Evolutionary conservation across 2,888 invertebrate genomes (phyloP), one percentile per base, ranked within the genome.

Genomic region (Sesia bembeciformis): DNA sequence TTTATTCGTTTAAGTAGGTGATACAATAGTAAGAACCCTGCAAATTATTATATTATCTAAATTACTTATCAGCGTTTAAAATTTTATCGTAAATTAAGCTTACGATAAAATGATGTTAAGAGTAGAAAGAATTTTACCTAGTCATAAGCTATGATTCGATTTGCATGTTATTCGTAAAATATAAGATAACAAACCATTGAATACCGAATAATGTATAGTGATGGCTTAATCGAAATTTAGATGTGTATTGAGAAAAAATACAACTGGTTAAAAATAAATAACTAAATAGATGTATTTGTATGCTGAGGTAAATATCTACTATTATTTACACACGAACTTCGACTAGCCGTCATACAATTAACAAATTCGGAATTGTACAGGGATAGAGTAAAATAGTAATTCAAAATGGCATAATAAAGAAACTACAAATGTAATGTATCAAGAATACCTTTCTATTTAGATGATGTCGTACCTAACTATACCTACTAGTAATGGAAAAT

Each of bases 301-400:
- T 46, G 8, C n/a, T n/a, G 7, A 46, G 23, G 8, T 38, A 39
- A 50, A 8, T 7, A 38, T 7, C 50, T 50, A 7, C 61, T 63
- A 65, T 54, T 60, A 53, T 23, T 23, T 23, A 23, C 2, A 23
- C 23, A 23, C 23, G 23, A 23, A 23, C 1, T 23, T 1, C 23
- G 59, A 62, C 58, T 56, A 63, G 66, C 67, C 62, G 63, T 66
- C 69, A 67, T 63, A 66, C 68, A 70, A 67, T 23, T 65, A 76
- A 85, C 89, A 88, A 88, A 88, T 88, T 89, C 89, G 89, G 89
- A 86, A 84, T 74, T 81, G 84, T 88, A 89, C 89, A 89, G 89
- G 89, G 89, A 89, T 84, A 82, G 72, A 68, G 68, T 79, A 72
- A 78, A 75, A 66, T 49, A 56, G 66, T 66, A 74, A 76, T 67